Percentiles rank a stretch among this genome's conserved stretches.
Evolutionary conservation across 2,888 invertebrate species (phyloP).

Genomic region (Eremobia ochroleuca): DNA sequence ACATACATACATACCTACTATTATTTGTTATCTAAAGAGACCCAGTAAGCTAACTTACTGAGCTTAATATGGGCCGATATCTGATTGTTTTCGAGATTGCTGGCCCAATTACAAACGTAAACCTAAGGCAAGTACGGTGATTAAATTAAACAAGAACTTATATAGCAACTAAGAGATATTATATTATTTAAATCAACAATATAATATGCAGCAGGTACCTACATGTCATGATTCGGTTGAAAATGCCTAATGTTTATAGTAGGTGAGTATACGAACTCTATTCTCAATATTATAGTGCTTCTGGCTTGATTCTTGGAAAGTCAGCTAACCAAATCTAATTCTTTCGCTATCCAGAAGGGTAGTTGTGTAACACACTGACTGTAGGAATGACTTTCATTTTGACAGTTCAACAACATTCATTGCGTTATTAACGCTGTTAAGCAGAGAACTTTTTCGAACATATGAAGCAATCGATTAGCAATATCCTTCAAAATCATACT

Average conservation of each 20-base stretch:
- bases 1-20: background rate
- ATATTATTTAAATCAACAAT: conserved; percentile 11
- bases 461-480: too few species aligned
- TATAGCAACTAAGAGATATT: background rate
- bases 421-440: too few species aligned
- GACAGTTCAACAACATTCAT: too few species aligned
- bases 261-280: too few species aligned
- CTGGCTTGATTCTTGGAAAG: background rate
- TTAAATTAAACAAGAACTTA: conserved; percentile 47
- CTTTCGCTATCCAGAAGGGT: background rate
- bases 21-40: conserved; percentile 14
- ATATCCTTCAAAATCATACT: too few species aligned
- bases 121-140: background rate
- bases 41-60: conserved; percentile 22
- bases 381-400: too few species aligned
- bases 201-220: too few species aligned
- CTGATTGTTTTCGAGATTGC: conserved; percentile 53
- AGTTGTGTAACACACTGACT: too few species aligned
- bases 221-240: background rate
- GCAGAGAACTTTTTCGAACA: too few species aligned
- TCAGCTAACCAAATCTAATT: background rate
- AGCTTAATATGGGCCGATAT: conserved; percentile 53
- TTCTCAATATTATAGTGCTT: too few species aligned
- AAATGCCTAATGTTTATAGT: too few species aligned
- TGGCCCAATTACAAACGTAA: conserved; percentile 46